These are phyloP conservation scores for Hipparchia sbordonii DNA, from an alignment of 2,888 invertebrate species.

Conservation along the genomic window DNA sequence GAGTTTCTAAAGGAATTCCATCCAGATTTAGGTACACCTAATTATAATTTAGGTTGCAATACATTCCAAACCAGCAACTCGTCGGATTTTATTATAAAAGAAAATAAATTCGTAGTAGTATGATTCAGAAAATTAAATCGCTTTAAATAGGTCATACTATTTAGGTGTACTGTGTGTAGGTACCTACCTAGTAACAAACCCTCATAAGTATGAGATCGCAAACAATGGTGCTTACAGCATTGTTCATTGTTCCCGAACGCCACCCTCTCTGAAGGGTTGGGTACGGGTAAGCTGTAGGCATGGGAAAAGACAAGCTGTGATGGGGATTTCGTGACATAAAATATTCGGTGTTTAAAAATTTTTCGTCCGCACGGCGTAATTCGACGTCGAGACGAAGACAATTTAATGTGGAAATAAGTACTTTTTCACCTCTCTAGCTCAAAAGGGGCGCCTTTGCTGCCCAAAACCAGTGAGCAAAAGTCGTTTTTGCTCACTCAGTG, in stretches of 20 bases:
- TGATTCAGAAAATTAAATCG: no score
- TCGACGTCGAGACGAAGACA: conserved; percentile 19
- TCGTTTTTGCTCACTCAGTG: no score
- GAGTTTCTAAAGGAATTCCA: no score
- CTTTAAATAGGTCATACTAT: conserved; percentile 23
- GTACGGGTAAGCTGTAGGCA: conserved; percentile 1
- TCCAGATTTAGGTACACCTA: no score
- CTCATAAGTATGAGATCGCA: conserved; percentile 23
- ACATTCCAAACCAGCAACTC: no score
- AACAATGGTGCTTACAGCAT: conserved; percentile 36
- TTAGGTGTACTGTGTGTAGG: background rate
- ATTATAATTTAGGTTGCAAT: no score
- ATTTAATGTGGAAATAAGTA: background rate
- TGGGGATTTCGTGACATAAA: conserved; percentile 12
- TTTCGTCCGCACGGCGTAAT: conserved; percentile 5
- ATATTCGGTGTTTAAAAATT: conserved; percentile 26
- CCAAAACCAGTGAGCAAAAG: no score
- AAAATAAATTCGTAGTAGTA: no score
- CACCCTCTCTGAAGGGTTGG: conserved; percentile 33
- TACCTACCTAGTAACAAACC: background rate
- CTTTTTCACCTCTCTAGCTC: no score
- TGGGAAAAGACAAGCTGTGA: conserved; percentile 31
- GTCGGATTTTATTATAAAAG: no score
- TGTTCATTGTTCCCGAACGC: conserved; percentile 25
- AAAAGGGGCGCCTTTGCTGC: no score